phyloP scores from a whole-genome alignment of 1,140 invertebrate species.

The Physella acuta region DNA sequence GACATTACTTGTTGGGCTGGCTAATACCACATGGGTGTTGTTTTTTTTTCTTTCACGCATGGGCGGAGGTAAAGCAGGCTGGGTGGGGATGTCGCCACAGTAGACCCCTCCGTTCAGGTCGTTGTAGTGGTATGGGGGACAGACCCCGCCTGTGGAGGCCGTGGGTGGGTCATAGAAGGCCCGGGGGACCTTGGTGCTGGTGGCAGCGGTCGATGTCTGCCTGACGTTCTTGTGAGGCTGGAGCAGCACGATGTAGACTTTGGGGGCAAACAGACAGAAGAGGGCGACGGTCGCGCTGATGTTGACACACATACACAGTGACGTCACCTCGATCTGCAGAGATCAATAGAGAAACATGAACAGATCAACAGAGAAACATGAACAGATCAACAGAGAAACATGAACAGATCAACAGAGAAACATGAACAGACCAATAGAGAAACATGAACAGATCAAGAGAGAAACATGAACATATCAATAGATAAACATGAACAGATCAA shows the following conservation, averaged over 20 bases:
- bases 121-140: conserved; percentile 26
- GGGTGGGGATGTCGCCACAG: conserved; percentile 9
- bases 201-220: conserved; percentile 36
- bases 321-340: conserved; percentile 74
- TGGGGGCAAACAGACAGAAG: conserved; percentile 77
- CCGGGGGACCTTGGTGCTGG: conserved; percentile 26
- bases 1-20: conserved; percentile 29
- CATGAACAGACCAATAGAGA: too few relatives aligned
- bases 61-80: not conserved
- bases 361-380: too few relatives aligned
- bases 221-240: conserved; percentile 77
- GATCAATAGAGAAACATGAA: conserved; percentile 3
- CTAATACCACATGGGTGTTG: conserved; percentile 23
- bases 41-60: conserved; percentile 20
- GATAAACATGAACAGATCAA: too few relatives aligned
- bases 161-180: conserved; percentile 27
- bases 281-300: conserved; percentile 77
- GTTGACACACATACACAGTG: conserved; percentile 77
- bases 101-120: conserved; percentile 25
- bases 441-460: too few relatives aligned
- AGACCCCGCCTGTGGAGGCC: conserved; percentile 5
- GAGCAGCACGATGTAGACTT: conserved; percentile 76
- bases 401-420: too few relatives aligned
- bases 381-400: too few relatives aligned
- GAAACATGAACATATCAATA: too few relatives aligned